phyloP scores from a whole-genome alignment of 2,797 vertebrate species.

The Lateolabrax maculatus region DNA sequence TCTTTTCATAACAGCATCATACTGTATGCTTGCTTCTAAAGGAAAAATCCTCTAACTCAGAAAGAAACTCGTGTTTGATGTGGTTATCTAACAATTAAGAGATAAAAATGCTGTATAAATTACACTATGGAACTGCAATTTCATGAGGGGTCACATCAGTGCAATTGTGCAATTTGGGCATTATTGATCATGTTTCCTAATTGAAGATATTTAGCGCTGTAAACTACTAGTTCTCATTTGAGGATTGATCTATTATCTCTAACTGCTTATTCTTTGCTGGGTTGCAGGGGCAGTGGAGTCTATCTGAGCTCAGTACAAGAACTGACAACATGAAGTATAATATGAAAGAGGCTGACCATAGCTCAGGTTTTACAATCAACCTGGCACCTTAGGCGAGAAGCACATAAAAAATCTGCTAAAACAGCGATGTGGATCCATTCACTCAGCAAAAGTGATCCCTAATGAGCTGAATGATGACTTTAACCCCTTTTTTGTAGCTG shows the following conservation, averaged over 20 bases:
- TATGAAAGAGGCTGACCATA: slow-evolving; percentile 50
- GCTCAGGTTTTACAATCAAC: slow-evolving; percentile 58
- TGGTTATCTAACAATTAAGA: slow-evolving; percentile 42
- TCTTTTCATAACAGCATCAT: slow-evolving; percentile 37
- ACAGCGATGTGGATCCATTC: slow-evolving; percentile 45
- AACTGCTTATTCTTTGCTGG: slow-evolving; percentile 25
- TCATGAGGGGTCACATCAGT: slow-evolving; percentile 22
- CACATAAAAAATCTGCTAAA: slow-evolving; percentile 57
- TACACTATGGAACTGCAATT: slow-evolving; percentile 8
- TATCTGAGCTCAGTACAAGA: slow-evolving; percentile 40
- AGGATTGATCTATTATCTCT: slow-evolving; percentile 35
- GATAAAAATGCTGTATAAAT: slow-evolving; percentile 41
- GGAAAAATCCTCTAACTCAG: slow-evolving; percentile 35
- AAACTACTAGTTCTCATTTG: slow-evolving; percentile 32
- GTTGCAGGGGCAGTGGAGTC: slow-evolving; percentile 39
- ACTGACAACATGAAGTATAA: slow-evolving; percentile 42
- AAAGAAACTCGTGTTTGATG: slow-evolving; percentile 13
- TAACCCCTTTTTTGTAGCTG: not conserved
- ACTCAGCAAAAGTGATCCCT: slow-evolving; percentile 45
- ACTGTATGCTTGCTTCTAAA: slow-evolving; percentile 23
- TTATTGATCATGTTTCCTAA: slow-evolving; percentile 42
- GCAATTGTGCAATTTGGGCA: slow-evolving; percentile 12
- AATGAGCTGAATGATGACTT: slow-evolving; percentile 51
- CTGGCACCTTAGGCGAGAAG: slow-evolving; percentile 45
- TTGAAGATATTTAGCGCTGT: slow-evolving; percentile 26